Conservation (phyloP, 2,113 vertebrate genomes). For the Sorex araneus region DNA sequence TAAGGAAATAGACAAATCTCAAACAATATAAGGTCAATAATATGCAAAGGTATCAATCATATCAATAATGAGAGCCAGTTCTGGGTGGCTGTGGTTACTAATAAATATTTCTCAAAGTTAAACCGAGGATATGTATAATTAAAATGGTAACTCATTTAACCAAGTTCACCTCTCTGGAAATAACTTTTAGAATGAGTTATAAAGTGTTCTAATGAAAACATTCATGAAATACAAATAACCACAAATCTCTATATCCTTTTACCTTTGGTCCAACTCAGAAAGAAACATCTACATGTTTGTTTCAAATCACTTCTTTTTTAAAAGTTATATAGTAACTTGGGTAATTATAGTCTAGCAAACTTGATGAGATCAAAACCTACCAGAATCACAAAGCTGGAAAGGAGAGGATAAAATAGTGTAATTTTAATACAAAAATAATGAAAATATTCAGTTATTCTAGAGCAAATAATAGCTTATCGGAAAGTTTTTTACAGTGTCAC, state of each 20-base stretch:
- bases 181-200: slow-evolving; percentile 28
- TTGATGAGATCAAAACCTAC: background rate
- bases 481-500: background rate
- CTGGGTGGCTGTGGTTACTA: background rate
- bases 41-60: background rate
- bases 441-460: slow-evolving; percentile 4
- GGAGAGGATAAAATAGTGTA: background rate
- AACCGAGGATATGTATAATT: background rate
- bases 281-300: background rate
- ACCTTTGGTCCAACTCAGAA: background rate
- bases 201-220: background rate
- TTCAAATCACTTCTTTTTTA: slow-evolving; percentile 6
- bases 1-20: background rate
- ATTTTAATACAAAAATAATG: slow-evolving; percentile 20
- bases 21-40: background rate
- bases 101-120: slow-evolving; percentile 17
- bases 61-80: background rate
- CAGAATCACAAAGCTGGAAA: background rate
- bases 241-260: background rate
- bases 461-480: background rate
- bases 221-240: background rate
- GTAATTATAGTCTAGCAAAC: background rate
- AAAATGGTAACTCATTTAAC: slow-evolving; percentile 20
- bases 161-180: background rate
- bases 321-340: background rate